phyloP scores from a whole-genome alignment of 2,797 vertebrate species.

The Sebastolobus alascanus region DNA sequence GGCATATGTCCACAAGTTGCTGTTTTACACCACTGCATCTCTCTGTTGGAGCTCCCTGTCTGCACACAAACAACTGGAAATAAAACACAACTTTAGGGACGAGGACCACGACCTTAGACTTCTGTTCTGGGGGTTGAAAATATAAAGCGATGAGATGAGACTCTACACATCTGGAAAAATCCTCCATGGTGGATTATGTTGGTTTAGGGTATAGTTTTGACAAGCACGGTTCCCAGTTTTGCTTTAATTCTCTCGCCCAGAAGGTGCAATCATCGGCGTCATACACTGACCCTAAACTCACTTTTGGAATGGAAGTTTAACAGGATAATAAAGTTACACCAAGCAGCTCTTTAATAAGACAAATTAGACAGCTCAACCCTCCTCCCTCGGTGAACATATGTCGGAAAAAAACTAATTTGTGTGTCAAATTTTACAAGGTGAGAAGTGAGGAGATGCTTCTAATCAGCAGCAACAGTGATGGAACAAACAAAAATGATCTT shows the following conservation, averaged over 20 bases:
- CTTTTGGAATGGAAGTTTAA: conserved; percentile 47
- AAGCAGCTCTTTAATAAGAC: conserved; percentile 36
- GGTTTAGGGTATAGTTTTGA: conserved; percentile 53
- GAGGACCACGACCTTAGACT: conserved; percentile 3
- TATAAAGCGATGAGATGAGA: conserved; percentile 20
- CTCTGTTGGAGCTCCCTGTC: conserved; percentile 22
- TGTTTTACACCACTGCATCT: conserved; percentile 56
- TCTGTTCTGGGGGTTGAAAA: conserved; percentile 22
- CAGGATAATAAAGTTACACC: conserved; percentile 47
- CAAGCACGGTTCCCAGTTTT: conserved; percentile 44
- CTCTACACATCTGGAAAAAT: conserved; percentile 64
- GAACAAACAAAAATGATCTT: conserved; percentile 37
- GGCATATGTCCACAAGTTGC: conserved; percentile 48
- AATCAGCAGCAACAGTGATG: conserved; percentile 2
- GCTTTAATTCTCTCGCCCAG: conserved; percentile 27
- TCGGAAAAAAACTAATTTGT: conserved; percentile 14
- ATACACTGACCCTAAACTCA: conserved; percentile 40
- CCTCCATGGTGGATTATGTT: conserved; percentile 52
- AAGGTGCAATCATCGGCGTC: conserved; percentile 44
- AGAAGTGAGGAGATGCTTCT: conserved; percentile 36
- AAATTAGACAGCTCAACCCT: conserved; percentile 37
- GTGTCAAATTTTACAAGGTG: conserved; percentile 55
- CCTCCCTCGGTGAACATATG: conserved; percentile 5
- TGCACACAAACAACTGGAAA: conserved; percentile 43
- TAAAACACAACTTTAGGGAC: conserved; percentile 31